Conservation (phyloP, 2,113 vertebrate species). For the Zosterops lateralis region DNA sequence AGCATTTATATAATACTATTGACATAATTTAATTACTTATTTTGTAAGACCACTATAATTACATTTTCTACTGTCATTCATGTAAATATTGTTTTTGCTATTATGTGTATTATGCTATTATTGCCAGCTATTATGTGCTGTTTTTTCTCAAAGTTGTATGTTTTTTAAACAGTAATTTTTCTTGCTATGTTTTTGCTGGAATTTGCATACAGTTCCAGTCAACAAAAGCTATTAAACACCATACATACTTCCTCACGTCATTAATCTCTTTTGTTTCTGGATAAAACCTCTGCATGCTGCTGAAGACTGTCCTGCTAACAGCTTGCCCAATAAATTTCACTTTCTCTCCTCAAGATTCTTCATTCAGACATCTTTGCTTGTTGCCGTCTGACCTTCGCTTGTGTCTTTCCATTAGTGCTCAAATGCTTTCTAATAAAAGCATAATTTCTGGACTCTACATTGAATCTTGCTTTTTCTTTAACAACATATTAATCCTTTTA, state of each 20-base stretch:
- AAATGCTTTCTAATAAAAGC: not conserved
- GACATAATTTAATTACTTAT: not conserved
- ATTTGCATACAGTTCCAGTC: not conserved
- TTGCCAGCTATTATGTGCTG: not conserved
- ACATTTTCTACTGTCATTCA: not conserved
- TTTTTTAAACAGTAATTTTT: not conserved
- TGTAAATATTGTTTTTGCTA: not conserved
- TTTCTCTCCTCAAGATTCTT: not conserved
- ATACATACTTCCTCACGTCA: not conserved
- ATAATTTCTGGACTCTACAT: not conserved
- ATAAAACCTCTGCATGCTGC: not conserved
- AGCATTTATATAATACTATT: not conserved
- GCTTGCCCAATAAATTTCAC: not conserved
- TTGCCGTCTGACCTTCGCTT: not conserved
- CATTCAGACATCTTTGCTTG: not conserved
- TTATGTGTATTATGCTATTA: not conserved
- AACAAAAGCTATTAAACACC: not conserved
- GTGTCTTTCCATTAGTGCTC: not conserved
- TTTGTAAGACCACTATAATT: not conserved
- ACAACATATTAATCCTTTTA: not conserved
- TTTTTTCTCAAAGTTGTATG: not conserved
- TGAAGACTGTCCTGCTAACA: not conserved
- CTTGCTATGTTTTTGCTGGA: not conserved
- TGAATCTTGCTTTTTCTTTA: not conserved
- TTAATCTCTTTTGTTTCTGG: not conserved